A percentile compares a stretch with the other conserved stretches of the same genome.
Evolutionary conservation across 1,140 invertebrate species (phyloP).

Genomic region (Ladona fulva): DNA sequence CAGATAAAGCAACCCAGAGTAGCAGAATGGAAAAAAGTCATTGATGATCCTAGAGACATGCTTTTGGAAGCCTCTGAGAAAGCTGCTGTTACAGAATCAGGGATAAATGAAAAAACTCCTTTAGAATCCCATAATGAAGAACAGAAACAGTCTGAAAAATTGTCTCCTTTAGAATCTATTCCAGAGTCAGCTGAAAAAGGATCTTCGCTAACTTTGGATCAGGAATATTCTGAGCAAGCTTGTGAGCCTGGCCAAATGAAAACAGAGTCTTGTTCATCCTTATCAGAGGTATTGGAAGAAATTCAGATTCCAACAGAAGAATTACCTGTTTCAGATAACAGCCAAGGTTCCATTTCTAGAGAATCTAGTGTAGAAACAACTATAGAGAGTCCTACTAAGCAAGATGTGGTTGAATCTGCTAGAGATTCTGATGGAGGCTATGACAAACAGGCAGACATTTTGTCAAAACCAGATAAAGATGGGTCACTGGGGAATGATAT

Average conservation of each 20-base stretch:
- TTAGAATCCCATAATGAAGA: slow-evolving; percentile 10
- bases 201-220: not conserved
- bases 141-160: slow-evolving; percentile 15
- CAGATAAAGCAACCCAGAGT: slow-evolving; percentile 43
- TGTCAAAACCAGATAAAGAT: too few species aligned
- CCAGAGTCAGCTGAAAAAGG: slow-evolving; percentile 10
- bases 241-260: not conserved
- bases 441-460: not conserved
- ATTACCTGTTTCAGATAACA: not conserved
- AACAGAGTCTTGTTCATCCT: not conserved
- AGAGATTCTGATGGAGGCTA: not conserved
- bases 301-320: not conserved
- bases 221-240: slow-evolving; percentile 14
- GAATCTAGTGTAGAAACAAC: slow-evolving; percentile 16
- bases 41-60: slow-evolving; percentile 15
- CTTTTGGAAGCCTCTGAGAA: too few species aligned
- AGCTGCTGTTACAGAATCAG: too few species aligned
- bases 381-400: slow-evolving; percentile 13
- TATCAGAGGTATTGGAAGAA: slow-evolving; percentile 10
- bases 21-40: slow-evolving; percentile 23
- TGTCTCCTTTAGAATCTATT: slow-evolving; percentile 8
- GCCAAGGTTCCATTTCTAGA: not conserved
- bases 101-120: too few species aligned
- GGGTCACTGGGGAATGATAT: not conserved
- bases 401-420: not conserved